Evolutionary conservation across 2,797 vertebrate species (phyloP).

Genomic region (Cryptoblepharus egeriae): DNA sequence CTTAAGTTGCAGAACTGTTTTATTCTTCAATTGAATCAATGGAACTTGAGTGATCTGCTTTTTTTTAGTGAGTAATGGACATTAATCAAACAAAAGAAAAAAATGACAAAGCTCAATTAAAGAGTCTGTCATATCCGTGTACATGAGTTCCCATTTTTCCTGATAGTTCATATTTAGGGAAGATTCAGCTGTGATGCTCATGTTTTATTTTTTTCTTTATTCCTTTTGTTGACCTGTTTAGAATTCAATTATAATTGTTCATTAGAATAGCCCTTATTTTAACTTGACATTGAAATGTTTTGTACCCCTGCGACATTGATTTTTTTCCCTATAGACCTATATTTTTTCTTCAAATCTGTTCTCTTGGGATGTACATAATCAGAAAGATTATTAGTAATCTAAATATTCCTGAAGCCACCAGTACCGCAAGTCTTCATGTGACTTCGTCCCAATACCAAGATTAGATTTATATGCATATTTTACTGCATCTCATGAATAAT

Average conservation of each 20-base stretch:
- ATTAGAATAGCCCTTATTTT: background rate
- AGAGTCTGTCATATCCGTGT: slow-evolving; percentile 58
- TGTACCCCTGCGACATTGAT: background rate
- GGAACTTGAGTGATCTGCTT: background rate
- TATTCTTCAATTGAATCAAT: too few relatives aligned
- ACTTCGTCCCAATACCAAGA: background rate
- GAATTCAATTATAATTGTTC: background rate
- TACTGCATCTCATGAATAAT: slow-evolving; percentile 36
- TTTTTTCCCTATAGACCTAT: background rate
- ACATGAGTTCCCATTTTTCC: slow-evolving; percentile 44
- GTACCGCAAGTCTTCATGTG: background rate
- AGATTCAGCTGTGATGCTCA: slow-evolving; percentile 26
- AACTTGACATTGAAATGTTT: background rate
- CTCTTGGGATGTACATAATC: background rate
- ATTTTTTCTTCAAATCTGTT: background rate
- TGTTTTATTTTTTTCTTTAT: slow-evolving; percentile 23
- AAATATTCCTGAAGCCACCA: background rate
- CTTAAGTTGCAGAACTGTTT: too few relatives aligned
- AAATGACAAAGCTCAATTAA: slow-evolving; percentile 59
- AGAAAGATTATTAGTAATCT: background rate
- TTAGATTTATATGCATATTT: slow-evolving; percentile 12
- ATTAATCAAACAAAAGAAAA: slow-evolving; percentile 60
- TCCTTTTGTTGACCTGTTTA: background rate
- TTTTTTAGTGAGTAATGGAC: slow-evolving; percentile 63
- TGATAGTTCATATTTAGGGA: slow-evolving; percentile 41